These are phyloP conservation scores for Phyllotreta cruciferae DNA, from an alignment of 2,888 invertebrate genomes.

Conservation along the genomic window DNA sequence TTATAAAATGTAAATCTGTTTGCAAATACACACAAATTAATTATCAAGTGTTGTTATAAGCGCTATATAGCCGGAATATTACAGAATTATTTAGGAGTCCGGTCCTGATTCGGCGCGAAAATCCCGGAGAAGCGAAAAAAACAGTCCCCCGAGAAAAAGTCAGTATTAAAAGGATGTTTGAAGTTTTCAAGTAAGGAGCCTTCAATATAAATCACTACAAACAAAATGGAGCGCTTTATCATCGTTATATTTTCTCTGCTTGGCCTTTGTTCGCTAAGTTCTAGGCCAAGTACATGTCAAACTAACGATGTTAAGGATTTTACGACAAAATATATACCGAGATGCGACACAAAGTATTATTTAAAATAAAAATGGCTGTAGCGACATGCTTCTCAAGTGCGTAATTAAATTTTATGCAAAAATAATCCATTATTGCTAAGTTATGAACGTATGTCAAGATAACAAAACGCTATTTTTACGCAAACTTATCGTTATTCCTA, in stretches of 20 bases:
- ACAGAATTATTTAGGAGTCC: not conserved
- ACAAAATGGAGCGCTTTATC: conserved; percentile 34
- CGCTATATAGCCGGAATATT: not conserved
- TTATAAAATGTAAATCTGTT: too few relatives aligned
- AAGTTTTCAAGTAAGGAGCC: conserved; percentile 29
- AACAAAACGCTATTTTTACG: too few relatives aligned
- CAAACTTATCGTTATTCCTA: too few relatives aligned
- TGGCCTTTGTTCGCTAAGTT: conserved; percentile 30
- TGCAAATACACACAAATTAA: too few relatives aligned
- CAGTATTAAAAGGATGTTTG: conserved; percentile 27
- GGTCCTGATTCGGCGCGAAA: conserved; percentile 13
- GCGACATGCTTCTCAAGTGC: not conserved
- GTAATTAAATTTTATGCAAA: too few relatives aligned
- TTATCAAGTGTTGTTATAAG: not conserved
- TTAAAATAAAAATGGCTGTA: conserved; percentile 31
- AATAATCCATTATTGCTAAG: too few relatives aligned
- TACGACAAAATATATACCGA: conserved; percentile 22
- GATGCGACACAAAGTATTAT: conserved; percentile 31
- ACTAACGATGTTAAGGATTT: conserved; percentile 23
- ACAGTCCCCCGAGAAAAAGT: conserved; percentile 13
- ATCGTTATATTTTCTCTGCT: conserved; percentile 31
- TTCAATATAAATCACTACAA: conserved; percentile 34
- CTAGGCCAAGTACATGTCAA: conserved; percentile 27
- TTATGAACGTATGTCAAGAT: too few relatives aligned
- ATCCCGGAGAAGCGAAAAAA: conserved; percentile 17